Conservation (phyloP, 2,797 vertebrate genomes). For the Anas capensis region DNA sequence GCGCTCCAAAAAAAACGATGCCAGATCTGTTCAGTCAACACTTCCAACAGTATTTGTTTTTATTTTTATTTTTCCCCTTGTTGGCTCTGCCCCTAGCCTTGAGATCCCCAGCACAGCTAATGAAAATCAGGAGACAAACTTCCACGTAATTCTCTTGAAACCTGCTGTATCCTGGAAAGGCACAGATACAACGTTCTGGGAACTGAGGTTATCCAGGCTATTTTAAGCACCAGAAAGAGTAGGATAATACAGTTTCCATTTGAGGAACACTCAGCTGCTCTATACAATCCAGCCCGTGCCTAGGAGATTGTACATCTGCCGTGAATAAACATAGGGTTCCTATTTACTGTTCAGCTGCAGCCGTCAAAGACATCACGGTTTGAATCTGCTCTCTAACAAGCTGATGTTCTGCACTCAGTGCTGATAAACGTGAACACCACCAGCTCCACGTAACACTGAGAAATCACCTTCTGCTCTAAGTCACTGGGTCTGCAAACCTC, state of each 20-base stretch:
- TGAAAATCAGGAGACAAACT: neutral
- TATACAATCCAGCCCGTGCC: neutral
- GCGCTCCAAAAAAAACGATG: neutral
- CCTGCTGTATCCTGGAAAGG: neutral
- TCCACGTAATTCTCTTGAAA: neutral
- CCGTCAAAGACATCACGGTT: neutral
- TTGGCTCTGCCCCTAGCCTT: neutral
- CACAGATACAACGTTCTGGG: neutral
- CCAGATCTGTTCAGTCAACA: neutral
- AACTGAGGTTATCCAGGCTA: neutral
- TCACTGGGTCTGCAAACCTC: neutral
- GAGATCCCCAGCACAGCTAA: rapidly evolving
- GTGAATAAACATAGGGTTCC: neutral
- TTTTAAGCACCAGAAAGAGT: neutral
- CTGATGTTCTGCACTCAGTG: neutral
- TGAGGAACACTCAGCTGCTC: neutral
- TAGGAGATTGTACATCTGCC: neutral
- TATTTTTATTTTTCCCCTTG: neutral
- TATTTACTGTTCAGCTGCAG: neutral
- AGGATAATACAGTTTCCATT: neutral
- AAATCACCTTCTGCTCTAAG: neutral
- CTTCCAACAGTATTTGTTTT: neutral
- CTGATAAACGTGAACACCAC: rapidly evolving
- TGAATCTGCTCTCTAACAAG: neutral
- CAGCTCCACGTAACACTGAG: neutral